Evolutionary conservation across 2,113 vertebrate genomes (phyloP).

Genomic region (Pteronura brasiliensis): DNA sequence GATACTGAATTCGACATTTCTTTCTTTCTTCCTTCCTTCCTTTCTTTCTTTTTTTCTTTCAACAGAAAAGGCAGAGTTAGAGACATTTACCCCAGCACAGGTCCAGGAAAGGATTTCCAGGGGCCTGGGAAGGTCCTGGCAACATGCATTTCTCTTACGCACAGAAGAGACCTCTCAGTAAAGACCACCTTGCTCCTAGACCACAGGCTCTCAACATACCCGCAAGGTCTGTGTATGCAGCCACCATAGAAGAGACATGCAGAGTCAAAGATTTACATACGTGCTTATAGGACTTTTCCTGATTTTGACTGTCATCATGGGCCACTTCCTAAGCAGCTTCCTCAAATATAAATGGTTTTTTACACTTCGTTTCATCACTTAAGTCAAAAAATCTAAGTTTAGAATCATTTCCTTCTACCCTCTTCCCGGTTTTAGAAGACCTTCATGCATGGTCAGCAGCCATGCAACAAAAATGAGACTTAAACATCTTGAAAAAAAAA

Average conservation of each 20-base stretch:
- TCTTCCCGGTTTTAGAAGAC: not conserved
- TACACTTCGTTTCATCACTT: not conserved
- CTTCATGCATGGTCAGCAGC: not conserved
- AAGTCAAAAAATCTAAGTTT: not conserved
- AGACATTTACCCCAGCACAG: not conserved
- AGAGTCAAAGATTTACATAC: not conserved
- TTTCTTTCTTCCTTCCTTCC: no score
- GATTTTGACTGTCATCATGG: not conserved
- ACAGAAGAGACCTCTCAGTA: not conserved
- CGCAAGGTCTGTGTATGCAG: not conserved
- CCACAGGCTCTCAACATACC: not conserved
- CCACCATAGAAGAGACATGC: not conserved
- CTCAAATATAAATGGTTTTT: conserved; percentile 34
- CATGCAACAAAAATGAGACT: not conserved
- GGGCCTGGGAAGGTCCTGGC: accelerated
- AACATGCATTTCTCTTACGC: accelerated
- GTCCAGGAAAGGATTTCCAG: not conserved
- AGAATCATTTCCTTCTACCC: not conserved
- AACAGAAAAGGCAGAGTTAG: not conserved
- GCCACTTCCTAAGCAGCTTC: conserved; percentile 15
- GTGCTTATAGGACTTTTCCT: not conserved
- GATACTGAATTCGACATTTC: accelerated
- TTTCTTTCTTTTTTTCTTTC: not conserved
- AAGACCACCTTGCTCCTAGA: not conserved
- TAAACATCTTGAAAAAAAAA: not conserved